Evolutionary conservation across 2,888 invertebrate genomes (phyloP).

Genomic region (Spatulosminthurus flaviceps): DNA sequence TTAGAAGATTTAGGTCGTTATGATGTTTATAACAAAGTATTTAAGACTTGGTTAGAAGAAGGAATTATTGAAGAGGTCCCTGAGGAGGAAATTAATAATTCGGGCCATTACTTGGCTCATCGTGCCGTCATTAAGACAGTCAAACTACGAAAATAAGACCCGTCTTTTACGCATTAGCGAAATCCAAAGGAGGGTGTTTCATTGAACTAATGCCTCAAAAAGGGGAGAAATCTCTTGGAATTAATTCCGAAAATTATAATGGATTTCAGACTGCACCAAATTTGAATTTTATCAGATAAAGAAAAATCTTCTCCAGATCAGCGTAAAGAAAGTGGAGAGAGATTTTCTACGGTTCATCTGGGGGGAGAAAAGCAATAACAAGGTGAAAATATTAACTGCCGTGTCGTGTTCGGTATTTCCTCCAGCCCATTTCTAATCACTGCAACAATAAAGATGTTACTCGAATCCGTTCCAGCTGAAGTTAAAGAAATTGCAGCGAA

Average conservation of each 20-base stretch:
- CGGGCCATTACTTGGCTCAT: constrained; percentile 53
- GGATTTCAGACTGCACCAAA: constrained; percentile 49
- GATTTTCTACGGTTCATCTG: constrained; percentile 64
- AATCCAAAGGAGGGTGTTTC: constrained; percentile 37
- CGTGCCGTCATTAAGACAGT: constrained; percentile 60
- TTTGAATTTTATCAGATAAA: constrained; percentile 63
- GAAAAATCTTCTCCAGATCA: constrained; percentile 65
- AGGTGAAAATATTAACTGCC: constrained; percentile 5
- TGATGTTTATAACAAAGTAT: neutral
- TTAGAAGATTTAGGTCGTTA: neutral
- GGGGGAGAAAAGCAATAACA: constrained; percentile 42
- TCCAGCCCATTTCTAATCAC: constrained; percentile 43
- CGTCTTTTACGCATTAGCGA: constrained; percentile 49
- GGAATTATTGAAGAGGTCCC: constrained; percentile 26
- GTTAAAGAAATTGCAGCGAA: neutral
- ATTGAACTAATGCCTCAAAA: constrained; percentile 61
- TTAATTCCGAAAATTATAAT: constrained; percentile 50
- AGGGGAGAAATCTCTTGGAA: constrained; percentile 58
- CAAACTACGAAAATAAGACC: constrained; percentile 57
- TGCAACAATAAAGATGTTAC: neutral
- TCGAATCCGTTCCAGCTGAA: neutral
- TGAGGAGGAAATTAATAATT: neutral
- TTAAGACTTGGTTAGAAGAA: constrained; percentile 4
- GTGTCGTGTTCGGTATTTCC: constrained; percentile 47
- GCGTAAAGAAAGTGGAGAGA: constrained; percentile 60